Conservation (phyloP, 2,797 vertebrate genomes). For the Enteromius anoplus region DNA sequence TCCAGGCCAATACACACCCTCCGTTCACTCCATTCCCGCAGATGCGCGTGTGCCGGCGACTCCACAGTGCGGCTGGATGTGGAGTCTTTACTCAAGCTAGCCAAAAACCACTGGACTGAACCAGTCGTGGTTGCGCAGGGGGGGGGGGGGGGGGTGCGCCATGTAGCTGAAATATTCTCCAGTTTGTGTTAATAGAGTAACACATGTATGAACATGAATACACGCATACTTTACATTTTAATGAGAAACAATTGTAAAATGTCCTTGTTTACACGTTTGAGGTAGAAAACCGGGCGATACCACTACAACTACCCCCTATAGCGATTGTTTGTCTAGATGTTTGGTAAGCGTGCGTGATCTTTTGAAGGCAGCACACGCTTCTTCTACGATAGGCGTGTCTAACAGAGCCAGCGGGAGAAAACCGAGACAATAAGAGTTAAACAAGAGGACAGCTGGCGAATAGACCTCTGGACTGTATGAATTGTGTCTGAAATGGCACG, state of each 20-base stretch:
- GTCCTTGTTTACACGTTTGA: no score
- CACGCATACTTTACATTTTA: fast-evolving
- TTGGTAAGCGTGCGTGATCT: constrained; percentile 25
- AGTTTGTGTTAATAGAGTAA: background rate
- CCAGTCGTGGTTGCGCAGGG: constrained; percentile 46
- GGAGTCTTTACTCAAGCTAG: constrained; percentile 53
- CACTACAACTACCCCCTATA: background rate
- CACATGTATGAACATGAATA: background rate
- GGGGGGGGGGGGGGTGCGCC: background rate
- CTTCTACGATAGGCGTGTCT: constrained; percentile 28
- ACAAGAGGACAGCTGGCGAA: constrained; percentile 71
- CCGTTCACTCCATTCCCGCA: constrained; percentile 49
- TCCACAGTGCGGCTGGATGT: constrained; percentile 39
- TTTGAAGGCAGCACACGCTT: constrained; percentile 67
- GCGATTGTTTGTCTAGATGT: constrained; percentile 24
- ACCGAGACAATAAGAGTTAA: constrained; percentile 55
- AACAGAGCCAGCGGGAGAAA: constrained; percentile 61
- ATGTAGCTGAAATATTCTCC: no score
- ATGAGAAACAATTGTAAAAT: fast-evolving
- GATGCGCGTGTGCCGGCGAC: constrained; percentile 5
- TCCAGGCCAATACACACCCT: constrained; percentile 16
- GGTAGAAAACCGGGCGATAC: background rate
- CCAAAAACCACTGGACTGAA: constrained; percentile 69
- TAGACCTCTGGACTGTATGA: constrained; percentile 49
- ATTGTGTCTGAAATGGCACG: constrained; percentile 44